phyloP scores from a whole-genome alignment of 2,113 vertebrate species.

The Salvelinus sp. region DNA sequence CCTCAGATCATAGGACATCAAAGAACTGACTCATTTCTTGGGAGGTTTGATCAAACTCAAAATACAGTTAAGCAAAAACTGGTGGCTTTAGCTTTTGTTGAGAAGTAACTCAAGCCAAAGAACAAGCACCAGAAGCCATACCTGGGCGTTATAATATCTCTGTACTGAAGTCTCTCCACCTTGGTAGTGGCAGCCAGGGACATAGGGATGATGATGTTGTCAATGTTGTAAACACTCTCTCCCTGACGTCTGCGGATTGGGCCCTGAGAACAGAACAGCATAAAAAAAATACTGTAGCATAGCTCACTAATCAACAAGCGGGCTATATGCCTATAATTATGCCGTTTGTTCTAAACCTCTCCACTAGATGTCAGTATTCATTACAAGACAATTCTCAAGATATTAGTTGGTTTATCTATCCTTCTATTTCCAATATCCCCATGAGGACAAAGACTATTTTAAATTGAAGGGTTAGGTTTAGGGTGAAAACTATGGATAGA shows the following conservation, averaged over 20 bases:
- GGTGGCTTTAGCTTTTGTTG: background rate
- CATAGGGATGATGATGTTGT: constrained; percentile 89
- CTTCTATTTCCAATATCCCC: too few species aligned
- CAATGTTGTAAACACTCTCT: constrained; percentile 83
- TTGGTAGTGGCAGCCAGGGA: constrained; percentile 78
- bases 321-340: background rate
- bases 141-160: constrained; percentile 93
- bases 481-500: too few species aligned
- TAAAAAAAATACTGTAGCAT: background rate
- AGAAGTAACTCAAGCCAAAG: background rate
- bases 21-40: background rate
- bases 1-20: background rate
- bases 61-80: background rate
- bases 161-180: constrained; percentile 88
- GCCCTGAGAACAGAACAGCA: constrained; percentile 60
- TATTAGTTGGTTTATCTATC: too few species aligned
- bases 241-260: constrained; percentile 76
- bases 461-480: too few species aligned
- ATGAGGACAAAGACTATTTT: too few species aligned
- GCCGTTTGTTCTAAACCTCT: background rate
- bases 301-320: background rate
- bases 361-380: background rate
- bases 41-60: background rate
- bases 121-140: constrained; percentile 48
- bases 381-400: background rate